phyloP scores from a whole-genome alignment of 2,797 vertebrate species.

The Mionectes olivaceus region DNA sequence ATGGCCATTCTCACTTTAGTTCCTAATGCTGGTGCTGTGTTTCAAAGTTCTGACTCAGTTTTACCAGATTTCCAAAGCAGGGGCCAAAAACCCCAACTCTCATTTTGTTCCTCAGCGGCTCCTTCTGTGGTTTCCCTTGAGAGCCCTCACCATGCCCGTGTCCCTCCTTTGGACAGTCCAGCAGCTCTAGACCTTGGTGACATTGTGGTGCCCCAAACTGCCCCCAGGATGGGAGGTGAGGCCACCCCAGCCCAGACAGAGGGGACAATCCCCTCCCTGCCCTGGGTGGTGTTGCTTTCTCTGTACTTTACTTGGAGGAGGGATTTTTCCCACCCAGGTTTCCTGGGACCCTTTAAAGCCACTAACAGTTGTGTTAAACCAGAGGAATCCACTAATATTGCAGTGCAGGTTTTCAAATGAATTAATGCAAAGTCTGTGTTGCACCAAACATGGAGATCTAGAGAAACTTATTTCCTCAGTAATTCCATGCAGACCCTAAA shows the following conservation, averaged over 20 bases:
- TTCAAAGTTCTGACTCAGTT: no score
- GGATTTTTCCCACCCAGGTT: background rate
- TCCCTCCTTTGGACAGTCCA: no score
- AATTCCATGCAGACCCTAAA: background rate
- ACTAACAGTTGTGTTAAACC: background rate
- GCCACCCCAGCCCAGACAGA: background rate
- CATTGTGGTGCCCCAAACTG: no score
- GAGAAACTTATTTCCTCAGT: background rate
- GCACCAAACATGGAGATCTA: background rate
- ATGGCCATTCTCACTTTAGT: no score
- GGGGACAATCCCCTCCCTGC: background rate
- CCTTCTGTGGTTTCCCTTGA: no score
- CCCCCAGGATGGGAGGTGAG: no score
- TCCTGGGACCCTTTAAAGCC: background rate
- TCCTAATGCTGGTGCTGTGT: no score
- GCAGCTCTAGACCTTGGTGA: no score
- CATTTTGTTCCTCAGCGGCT: no score
- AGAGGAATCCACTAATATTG: background rate
- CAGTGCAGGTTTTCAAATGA: background rate
- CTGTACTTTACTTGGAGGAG: background rate
- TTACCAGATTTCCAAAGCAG: no score
- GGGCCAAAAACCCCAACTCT: no score
- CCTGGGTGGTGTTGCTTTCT: background rate
- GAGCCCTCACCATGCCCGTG: no score
- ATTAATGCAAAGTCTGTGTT: background rate